Conservation (phyloP, 2,113 vertebrate species). For the Himantopus leucocephalus region DNA sequence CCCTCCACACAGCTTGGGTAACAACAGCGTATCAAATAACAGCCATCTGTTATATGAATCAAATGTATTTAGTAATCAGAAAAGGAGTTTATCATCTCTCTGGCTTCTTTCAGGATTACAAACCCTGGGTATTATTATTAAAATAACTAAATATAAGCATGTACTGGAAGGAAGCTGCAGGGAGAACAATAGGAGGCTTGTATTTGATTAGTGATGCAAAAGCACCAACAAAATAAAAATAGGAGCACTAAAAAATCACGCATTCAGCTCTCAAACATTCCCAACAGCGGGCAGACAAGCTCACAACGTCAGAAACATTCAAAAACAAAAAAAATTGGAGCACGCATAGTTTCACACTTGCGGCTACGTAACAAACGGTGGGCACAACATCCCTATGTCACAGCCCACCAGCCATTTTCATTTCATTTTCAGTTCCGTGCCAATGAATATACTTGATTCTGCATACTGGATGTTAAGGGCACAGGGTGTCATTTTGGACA, state of each 20-base stretch:
- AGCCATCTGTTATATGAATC: conserved; percentile 17
- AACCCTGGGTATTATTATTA: neutral
- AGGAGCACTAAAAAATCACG: neutral
- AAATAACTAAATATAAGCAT: neutral
- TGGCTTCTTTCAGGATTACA: neutral
- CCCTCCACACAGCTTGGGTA: neutral
- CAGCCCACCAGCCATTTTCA: neutral
- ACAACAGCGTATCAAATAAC: neutral
- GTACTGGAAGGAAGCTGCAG: neutral
- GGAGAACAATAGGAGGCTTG: conserved; percentile 45
- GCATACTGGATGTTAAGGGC: neutral
- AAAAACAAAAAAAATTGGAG: neutral
- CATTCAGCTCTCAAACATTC: neutral
- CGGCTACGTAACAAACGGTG: rapidly evolving
- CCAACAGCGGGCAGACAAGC: neutral
- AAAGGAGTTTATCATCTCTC: neutral
- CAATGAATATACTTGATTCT: rapidly evolving
- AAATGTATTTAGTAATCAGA: neutral
- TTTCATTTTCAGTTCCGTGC: neutral
- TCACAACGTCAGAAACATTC: neutral
- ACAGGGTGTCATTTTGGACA: rapidly evolving
- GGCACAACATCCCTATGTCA: neutral
- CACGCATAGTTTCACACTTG: neutral
- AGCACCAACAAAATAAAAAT: conserved; percentile 1
- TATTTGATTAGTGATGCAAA: conserved; percentile 32